Conservation (phyloP, 2,888 invertebrate genomes). For the Euspilapteryx auroguttella region DNA sequence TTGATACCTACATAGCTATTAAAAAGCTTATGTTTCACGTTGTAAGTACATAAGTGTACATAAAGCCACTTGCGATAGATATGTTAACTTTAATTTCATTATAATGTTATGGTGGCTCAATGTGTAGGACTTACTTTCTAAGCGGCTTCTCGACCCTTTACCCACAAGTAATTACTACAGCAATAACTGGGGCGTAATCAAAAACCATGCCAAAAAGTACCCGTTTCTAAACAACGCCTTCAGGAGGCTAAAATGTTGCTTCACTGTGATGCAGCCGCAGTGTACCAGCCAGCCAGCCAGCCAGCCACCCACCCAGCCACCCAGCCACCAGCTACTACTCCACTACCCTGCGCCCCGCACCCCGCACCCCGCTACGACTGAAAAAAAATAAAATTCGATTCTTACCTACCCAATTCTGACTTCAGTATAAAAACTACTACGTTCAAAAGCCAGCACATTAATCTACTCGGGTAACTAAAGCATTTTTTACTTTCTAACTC, state of each 20-base stretch:
- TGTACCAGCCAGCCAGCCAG: too few species aligned
- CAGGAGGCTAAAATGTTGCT: not conserved
- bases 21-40: too few species aligned
- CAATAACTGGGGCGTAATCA: conserved; percentile 4
- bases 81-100: too few species aligned
- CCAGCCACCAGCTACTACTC: too few species aligned
- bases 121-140: not conserved
- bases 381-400: not conserved
- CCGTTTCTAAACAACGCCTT: not conserved
- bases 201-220: conserved; percentile 6
- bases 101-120: too few species aligned
- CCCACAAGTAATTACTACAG: conserved; percentile 6
- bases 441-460: not conserved
- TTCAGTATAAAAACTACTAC: not conserved
- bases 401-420: not conserved
- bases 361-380: not conserved
- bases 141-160: conserved; percentile 4
- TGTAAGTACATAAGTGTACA: too few species aligned
- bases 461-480: not conserved
- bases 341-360: too few species aligned
- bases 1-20: too few species aligned
- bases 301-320: too few species aligned
- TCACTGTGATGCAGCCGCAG: too few species aligned
- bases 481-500: not conserved
- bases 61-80: not conserved